A percentile compares a stretch with the other conserved stretches of the same genome.
phyloP scores from a whole-genome alignment of 2,888 invertebrate genomes.

The Drosophila neutralis region DNA sequence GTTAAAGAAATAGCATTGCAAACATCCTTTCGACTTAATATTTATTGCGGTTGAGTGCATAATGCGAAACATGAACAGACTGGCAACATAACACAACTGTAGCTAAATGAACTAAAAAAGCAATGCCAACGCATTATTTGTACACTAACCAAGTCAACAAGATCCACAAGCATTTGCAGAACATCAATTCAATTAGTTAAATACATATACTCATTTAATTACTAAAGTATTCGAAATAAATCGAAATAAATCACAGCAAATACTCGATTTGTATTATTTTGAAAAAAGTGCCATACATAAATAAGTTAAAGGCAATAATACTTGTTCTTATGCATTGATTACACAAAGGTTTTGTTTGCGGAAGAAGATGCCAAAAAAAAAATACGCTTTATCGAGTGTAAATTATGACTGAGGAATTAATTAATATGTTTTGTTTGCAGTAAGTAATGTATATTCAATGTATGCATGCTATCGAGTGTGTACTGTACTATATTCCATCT shows the following conservation, averaged over 20 bases:
- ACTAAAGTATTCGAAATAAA: neutral
- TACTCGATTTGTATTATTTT: neutral
- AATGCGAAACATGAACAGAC: constrained; percentile 23
- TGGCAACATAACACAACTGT: constrained; percentile 6
- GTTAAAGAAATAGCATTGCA: constrained; percentile 25
- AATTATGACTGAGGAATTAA: neutral
- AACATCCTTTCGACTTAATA: constrained; percentile 46
- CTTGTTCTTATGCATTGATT: neutral
- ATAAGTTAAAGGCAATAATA: neutral
- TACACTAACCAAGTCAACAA: constrained; percentile 4
- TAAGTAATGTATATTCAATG: neutral
- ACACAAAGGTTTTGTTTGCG: neutral
- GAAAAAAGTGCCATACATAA: neutral
- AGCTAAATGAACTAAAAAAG: neutral
- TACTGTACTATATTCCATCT: constrained; percentile 10
- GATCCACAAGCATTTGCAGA: neutral
- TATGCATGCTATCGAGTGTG: neutral
- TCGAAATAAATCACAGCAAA: neutral
- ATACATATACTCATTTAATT: neutral
- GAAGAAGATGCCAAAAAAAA: neutral
- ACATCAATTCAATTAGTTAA: neutral
- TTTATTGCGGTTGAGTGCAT: constrained; percentile 63
- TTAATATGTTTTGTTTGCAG: neutral
- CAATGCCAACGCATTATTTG: neutral
- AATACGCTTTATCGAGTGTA: neutral